These are phyloP conservation scores for Pyrocoelia pectoralis DNA, from an alignment of 2,888 invertebrate species.

Conservation along the genomic window DNA sequence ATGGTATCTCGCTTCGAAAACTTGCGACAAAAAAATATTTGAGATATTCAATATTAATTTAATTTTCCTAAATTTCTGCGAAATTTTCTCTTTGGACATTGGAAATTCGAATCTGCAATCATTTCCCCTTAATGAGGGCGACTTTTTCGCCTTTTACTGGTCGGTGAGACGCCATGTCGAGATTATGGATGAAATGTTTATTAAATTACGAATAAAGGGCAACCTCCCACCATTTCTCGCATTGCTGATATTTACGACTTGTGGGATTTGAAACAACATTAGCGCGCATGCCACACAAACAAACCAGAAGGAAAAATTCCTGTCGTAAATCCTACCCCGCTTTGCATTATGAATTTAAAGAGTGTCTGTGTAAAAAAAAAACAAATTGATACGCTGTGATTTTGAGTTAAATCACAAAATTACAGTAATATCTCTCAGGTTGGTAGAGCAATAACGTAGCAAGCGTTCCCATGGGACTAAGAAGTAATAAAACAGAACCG, in stretches of 20 bases:
- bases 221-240: conserved; percentile 38
- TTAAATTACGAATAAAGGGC: conserved; percentile 44
- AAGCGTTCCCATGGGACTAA: conserved; percentile 28
- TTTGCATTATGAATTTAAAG: neutral
- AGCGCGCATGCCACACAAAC: conserved; percentile 35
- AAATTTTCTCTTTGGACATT: too few relatives aligned
- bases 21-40: too few relatives aligned
- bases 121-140: too few relatives aligned
- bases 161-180: neutral
- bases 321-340: conserved; percentile 44
- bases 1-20: too few relatives aligned
- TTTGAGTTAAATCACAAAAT: conserved; percentile 32
- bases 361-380: neutral
- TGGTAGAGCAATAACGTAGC: conserved; percentile 30
- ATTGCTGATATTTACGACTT: conserved; percentile 49
- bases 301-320: conserved; percentile 45
- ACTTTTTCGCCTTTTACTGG: too few relatives aligned
- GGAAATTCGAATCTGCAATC: too few relatives aligned
- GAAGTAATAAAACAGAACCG: conserved; percentile 34
- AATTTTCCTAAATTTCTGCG: too few relatives aligned
- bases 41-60: too few relatives aligned
- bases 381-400: neutral
- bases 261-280: conserved; percentile 43
- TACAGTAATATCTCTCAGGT: conserved; percentile 22
- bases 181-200: conserved; percentile 42